Evolutionary conservation across 2,888 invertebrate species (phyloP), one percentile per base, ranked within the genome.

Genomic region (Oligia strigilis): DNA sequence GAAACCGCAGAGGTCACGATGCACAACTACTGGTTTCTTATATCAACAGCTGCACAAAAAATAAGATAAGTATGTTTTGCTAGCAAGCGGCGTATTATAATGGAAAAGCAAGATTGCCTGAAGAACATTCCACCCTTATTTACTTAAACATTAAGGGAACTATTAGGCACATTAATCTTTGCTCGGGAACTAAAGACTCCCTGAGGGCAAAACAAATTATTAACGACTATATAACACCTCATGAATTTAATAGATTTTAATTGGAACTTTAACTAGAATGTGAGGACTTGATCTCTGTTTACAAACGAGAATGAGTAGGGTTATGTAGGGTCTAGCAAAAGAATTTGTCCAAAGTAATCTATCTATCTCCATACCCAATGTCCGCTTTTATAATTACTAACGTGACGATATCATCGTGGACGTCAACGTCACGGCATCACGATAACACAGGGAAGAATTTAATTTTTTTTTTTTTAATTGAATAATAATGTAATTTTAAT

Each of bases 141-240:
- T 75, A 72, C 58, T 55, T 49, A 77, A 58, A 70, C 70, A 79
- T 64, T 62, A 77, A 70, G 46, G 75, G 69, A 69, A 69, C 72
- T 77, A 69, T 58, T 67, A 70, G 52, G 46, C 60, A 43, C 58
- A 75, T 84, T 82, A 75, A 77, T 82, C 75, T 75, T 70, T 75
- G 73, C 40, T 75, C n/a, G 52, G 29, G 17, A 76, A 72, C 79
- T 84, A 29, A 84, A 62, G 29, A 17, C 67, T 70, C 73, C 75
- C 79, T n/a, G 19, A 71, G 55, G 77, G 79, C 29, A 43, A 60
- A 46, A 72, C 69, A 69, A 76, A 77, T 75, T 77, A 79, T 78
- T 70, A 69, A 82, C 65, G 60, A 65, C 62, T 46, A 49, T 43
- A 65, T 77, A 78, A 77, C 66, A 55, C 58, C 23, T 62, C 65